Conservation (phyloP, 2,888 invertebrate species). For the Lydus trimaculatus region DNA sequence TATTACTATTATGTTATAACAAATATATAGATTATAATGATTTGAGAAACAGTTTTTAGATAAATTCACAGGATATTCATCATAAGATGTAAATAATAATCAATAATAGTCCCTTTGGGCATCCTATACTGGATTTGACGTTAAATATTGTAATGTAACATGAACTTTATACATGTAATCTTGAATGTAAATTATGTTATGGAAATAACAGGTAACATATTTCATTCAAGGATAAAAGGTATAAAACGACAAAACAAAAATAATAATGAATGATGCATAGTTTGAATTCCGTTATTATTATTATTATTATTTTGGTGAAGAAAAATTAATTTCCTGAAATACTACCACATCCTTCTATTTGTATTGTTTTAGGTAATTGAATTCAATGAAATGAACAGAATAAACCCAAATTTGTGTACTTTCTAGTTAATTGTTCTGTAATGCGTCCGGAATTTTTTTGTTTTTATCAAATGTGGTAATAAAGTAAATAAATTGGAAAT, state of each 20-base stretch:
- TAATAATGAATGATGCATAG: not conserved
- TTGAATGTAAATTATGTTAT: constrained; percentile 13
- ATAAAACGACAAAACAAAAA: not conserved
- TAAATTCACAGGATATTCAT: not conserved
- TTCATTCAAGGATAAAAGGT: constrained; percentile 8
- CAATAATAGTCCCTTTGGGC: constrained; percentile 1
- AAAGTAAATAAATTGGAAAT: too few relatives aligned
- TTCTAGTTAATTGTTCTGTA: too few relatives aligned
- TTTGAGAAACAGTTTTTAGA: not conserved
- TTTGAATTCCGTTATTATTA: not conserved
- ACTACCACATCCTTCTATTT: not conserved
- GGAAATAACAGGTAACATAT: constrained; percentile 14
- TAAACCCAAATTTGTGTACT: too few relatives aligned
- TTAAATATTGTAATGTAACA: constrained; percentile 15
- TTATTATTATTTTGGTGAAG: not conserved
- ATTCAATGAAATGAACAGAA: too few relatives aligned
- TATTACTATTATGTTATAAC: not conserved
- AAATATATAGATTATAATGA: not conserved
- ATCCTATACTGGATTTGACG: not conserved
- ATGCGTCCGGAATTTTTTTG: too few relatives aligned
- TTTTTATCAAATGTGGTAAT: too few relatives aligned
- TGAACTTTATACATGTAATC: constrained; percentile 8
- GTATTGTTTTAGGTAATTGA: too few relatives aligned
- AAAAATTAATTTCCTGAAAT: not conserved
- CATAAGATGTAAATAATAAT: constrained; percentile 6